These are phyloP conservation scores for Bimastos eiseni DNA, from an alignment of 2,888 invertebrate genomes.

Conservation along the genomic window DNA sequence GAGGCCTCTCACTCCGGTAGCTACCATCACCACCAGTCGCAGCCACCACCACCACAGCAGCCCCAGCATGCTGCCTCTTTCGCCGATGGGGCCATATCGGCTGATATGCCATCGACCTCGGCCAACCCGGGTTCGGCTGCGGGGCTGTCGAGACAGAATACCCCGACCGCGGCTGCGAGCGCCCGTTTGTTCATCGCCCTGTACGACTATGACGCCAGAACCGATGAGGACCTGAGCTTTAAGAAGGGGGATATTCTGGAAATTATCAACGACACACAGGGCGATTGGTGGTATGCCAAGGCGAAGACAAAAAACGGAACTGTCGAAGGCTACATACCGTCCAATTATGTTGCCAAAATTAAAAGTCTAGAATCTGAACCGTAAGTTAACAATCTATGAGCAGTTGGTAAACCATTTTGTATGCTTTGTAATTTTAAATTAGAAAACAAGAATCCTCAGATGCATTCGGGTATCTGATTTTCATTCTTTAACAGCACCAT, in stretches of 20 bases:
- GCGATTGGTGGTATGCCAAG: slow-evolving; percentile 99
- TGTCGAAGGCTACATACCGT: slow-evolving; percentile 98
- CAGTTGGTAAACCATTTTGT: neutral
- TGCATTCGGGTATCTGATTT: no score
- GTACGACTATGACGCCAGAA: slow-evolving; percentile 98
- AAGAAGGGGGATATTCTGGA: slow-evolving; percentile 98
- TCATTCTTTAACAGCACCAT: no score
- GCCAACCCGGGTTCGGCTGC: slow-evolving; percentile 9
- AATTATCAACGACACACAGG: slow-evolving; percentile 91
- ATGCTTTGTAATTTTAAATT: neutral
- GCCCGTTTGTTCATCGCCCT: slow-evolving; percentile 91
- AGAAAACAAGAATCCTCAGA: no score
- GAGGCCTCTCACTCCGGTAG: slow-evolving; percentile 2
- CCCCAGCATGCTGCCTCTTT: neutral
- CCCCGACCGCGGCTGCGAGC: slow-evolving; percentile 39
- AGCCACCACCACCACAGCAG: neutral
- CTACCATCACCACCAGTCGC: slow-evolving; percentile 17
- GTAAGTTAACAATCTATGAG: slow-evolving; percentile 72
- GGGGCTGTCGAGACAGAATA: slow-evolving; percentile 34
- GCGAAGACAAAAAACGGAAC: slow-evolving; percentile 78
- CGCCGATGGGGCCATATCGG: slow-evolving; percentile 17
- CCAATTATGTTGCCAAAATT: slow-evolving; percentile 97
- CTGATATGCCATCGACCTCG: neutral
- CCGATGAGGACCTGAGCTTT: slow-evolving; percentile 97
- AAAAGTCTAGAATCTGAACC: slow-evolving; percentile 99